Evolutionary conservation across 2,888 invertebrate genomes (phyloP).

Genomic region (Thera obeliscata): DNA sequence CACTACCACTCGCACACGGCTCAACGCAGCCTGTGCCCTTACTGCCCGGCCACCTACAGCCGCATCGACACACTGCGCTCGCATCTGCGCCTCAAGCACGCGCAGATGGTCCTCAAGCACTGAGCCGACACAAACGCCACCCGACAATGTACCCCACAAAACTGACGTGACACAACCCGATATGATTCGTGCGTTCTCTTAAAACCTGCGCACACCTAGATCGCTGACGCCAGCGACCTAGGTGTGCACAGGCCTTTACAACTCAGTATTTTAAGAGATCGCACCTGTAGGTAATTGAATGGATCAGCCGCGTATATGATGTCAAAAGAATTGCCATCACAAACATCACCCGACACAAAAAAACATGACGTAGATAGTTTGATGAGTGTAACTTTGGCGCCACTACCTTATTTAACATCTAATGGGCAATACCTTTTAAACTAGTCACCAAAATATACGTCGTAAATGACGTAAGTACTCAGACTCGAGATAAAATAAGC

Average conservation of each 20-base stretch:
- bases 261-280: not conserved
- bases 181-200: not conserved
- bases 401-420: conserved; percentile 2
- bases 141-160: conserved; percentile 25
- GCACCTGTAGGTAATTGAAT: conserved; percentile 17
- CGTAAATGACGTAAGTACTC: not conserved
- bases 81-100: conserved; percentile 91
- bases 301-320: not conserved
- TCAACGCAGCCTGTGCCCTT: conserved; percentile 91
- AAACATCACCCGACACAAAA: conserved; percentile 13
- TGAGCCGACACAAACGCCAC: conserved; percentile 39
- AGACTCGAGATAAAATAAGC: too few species aligned
- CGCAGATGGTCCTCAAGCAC: conserved; percentile 78
- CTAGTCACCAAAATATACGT: not conserved
- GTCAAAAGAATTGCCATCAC: conserved; percentile 13
- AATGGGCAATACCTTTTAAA: not conserved
- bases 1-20: conserved; percentile 94
- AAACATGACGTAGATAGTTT: conserved; percentile 8
- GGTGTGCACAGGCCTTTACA: too few species aligned
- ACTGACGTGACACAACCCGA: not conserved
- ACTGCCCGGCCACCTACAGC: conserved; percentile 94
- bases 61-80: conserved; percentile 93
- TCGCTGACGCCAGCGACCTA: too few species aligned
- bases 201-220: not conserved
- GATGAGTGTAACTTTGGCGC: conserved; percentile 3